Evolutionary conservation across 2,888 invertebrate genomes (phyloP).

Genomic region (Cephus pulcher): DNA sequence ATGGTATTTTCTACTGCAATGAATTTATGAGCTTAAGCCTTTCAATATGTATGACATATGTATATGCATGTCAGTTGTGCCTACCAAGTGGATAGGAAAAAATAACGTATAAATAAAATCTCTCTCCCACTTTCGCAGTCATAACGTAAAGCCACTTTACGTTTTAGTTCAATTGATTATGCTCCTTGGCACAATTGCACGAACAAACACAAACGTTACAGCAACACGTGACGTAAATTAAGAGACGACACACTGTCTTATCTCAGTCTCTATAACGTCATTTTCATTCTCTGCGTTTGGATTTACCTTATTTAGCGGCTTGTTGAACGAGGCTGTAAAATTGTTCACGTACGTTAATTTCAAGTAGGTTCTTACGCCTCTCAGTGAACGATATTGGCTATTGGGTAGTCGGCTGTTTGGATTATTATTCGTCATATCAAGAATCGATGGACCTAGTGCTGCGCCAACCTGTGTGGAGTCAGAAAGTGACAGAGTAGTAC

Average conservation of each 20-base stretch:
- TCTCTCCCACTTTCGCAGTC: conserved; percentile 39
- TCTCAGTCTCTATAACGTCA: conserved; percentile 52
- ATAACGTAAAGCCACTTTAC: conserved; percentile 26
- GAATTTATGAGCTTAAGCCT: background rate
- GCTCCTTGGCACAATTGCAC: conserved; percentile 40
- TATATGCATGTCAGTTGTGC: background rate
- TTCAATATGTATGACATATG: background rate
- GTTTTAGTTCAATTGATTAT: conserved; percentile 20
- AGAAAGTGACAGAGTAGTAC: background rate
- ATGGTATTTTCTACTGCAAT: background rate
- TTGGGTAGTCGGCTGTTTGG: conserved; percentile 85
- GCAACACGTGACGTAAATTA: conserved; percentile 28
- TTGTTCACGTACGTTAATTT: conserved; percentile 60
- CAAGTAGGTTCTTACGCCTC: conserved; percentile 67
- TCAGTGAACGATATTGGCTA: conserved; percentile 81
- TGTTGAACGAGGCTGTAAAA: conserved; percentile 51
- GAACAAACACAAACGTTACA: background rate
- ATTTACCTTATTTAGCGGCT: conserved; percentile 62
- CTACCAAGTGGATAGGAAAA: background rate
- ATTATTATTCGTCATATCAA: conserved; percentile 85
- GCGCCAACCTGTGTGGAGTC: conserved; percentile 77
- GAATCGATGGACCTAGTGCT: conserved; percentile 84
- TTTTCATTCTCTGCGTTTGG: conserved; percentile 52
- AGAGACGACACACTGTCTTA: conserved; percentile 56
- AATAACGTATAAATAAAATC: conserved; percentile 29